A percentile compares a stretch with the other conserved stretches of the same genome.
These are phyloP conservation scores for Chymomyza fuscimana DNA, from an alignment of 2,888 invertebrate species.

Conservation along the genomic window DNA sequence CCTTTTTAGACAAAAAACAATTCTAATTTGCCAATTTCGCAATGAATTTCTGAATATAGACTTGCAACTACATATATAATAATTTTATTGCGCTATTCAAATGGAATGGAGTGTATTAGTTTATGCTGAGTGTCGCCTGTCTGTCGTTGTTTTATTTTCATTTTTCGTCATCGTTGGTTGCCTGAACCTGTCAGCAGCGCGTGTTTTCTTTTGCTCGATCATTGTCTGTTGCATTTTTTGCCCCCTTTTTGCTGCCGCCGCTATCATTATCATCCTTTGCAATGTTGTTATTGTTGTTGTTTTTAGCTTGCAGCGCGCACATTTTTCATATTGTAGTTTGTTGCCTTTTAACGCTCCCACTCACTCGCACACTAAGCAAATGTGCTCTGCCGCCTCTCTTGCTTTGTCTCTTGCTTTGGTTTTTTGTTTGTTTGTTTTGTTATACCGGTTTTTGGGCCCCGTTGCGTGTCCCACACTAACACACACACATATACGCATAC, in stretches of 20 bases:
- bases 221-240: conserved; percentile 37
- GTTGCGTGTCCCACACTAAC: conserved; percentile 12
- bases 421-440: conserved; percentile 51
- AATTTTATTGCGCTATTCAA: too few species aligned
- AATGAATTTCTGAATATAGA: too few species aligned
- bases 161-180: conserved; percentile 43
- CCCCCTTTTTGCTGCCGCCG: conserved; percentile 19
- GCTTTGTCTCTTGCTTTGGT: conserved; percentile 39
- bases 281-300: conserved; percentile 5
- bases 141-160: conserved; percentile 54
- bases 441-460: conserved; percentile 59
- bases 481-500: conserved; percentile 24
- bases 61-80: too few species aligned
- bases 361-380: conserved; percentile 24
- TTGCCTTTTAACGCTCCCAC: conserved; percentile 13
- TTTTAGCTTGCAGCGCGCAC: neutral
- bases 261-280: conserved; percentile 3
- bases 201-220: conserved; percentile 44
- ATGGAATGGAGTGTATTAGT: too few species aligned
- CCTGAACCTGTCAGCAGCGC: conserved; percentile 55
- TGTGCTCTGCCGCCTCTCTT: conserved; percentile 11
- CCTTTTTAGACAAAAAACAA: too few species aligned
- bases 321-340: conserved; percentile 29
- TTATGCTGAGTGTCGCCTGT: conserved; percentile 21
- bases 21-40: too few species aligned